phyloP scores from a whole-genome alignment of 30 jellyfish, hydroid and myxozoan species.

The Aurelia aurita region DNA sequence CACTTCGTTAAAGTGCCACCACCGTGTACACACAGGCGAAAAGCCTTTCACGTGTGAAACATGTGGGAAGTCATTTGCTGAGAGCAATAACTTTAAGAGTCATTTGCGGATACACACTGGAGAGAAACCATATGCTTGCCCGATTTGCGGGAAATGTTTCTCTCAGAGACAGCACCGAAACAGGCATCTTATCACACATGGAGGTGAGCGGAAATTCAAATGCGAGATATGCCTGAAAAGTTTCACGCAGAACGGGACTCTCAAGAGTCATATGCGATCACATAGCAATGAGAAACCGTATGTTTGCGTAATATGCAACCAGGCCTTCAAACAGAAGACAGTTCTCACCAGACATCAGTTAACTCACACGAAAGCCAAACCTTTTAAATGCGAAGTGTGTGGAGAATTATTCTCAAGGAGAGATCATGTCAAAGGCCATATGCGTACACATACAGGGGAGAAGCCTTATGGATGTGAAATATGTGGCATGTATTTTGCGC shows the following conservation, averaged over 20 bases:
- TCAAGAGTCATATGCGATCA: conserved; percentile 24
- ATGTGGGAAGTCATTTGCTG: conserved; percentile 24
- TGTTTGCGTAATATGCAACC: conserved; percentile 37
- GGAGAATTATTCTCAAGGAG: not conserved
- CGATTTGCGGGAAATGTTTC: conserved; percentile 27
- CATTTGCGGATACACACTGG: conserved; percentile 38
- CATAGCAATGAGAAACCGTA: conserved; percentile 7
- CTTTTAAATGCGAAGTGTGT: conserved; percentile 11
- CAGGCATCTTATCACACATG: conserved; percentile 6
- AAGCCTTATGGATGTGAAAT: conserved; percentile 2
- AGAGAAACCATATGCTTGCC: conserved; percentile 12
- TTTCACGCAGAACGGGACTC: conserved; percentile 21
- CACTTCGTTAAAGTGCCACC: not conserved
- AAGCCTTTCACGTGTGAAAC: conserved; percentile 15
- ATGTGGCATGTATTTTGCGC: not conserved
- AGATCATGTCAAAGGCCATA: not conserved
- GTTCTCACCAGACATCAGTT: conserved; percentile 8
- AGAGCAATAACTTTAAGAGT: not conserved
- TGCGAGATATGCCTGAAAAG: conserved; percentile 19
- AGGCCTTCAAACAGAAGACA: conserved; percentile 9
- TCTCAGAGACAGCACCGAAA: not conserved
- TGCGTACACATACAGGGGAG: conserved; percentile 18
- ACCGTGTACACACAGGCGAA: conserved; percentile 33
- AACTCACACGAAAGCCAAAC: not conserved
- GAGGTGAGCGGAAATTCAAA: conserved; percentile 4